Evolutionary conservation across 1,140 invertebrate species (phyloP).

Genomic region (Drosophila erecta): DNA sequence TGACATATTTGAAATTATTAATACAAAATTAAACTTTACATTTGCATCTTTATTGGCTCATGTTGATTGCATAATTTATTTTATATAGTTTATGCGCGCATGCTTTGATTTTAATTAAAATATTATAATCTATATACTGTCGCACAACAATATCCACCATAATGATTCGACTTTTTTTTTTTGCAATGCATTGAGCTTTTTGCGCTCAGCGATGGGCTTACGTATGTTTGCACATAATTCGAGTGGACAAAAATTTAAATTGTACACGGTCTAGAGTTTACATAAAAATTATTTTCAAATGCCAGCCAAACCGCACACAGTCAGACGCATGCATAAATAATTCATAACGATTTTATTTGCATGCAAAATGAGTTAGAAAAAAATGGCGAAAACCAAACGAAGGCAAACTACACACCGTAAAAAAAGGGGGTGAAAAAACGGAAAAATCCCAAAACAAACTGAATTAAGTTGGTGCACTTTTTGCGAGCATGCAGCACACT

Average conservation of each 20-base stretch:
- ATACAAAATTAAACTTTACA: constrained; percentile 37
- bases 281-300: constrained; percentile 65
- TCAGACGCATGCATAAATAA: constrained; percentile 75
- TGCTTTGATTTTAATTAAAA: constrained; percentile 58
- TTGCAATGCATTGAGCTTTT: constrained; percentile 9
- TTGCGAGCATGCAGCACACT: constrained; percentile 27
- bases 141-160: constrained; percentile 50
- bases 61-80: constrained; percentile 48
- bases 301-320: constrained; percentile 65
- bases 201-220: constrained; percentile 18
- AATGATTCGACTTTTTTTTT: constrained; percentile 19
- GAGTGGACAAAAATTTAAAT: constrained; percentile 60
- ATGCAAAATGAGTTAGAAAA: constrained; percentile 77
- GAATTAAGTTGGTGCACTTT: constrained; percentile 66
- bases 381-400: constrained; percentile 37
- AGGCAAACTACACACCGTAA: constrained; percentile 27
- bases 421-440: constrained; percentile 24
- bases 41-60: constrained; percentile 56
- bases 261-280: constrained; percentile 50
- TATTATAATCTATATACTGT: constrained; percentile 67
- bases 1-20: constrained; percentile 33
- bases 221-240: constrained; percentile 69
- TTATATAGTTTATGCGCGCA: constrained; percentile 22
- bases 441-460: constrained; percentile 65
- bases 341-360: constrained; percentile 81